These are phyloP conservation scores for Thymallus thymallus DNA, from an alignment of 2,113 vertebrate species.

Conservation along the genomic window DNA sequence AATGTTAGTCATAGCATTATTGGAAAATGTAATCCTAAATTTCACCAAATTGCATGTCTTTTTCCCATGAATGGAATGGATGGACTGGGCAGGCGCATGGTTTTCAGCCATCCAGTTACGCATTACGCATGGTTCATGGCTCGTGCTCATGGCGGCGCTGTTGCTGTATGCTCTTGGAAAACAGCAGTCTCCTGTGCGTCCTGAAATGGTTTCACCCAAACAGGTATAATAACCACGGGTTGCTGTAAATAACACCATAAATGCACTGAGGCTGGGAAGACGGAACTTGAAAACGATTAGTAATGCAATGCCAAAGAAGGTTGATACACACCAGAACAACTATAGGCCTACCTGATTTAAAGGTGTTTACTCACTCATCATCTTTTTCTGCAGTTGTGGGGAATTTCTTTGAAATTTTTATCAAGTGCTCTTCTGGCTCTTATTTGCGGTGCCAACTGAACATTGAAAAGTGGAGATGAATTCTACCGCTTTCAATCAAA, in stretches of 20 bases:
- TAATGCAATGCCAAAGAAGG: constrained; percentile 50
- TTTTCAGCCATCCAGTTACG: background rate
- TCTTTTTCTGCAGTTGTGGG: constrained; percentile 38
- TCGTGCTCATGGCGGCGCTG: constrained; percentile 62
- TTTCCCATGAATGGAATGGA: no score
- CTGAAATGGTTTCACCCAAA: constrained; percentile 47
- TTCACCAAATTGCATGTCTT: no score
- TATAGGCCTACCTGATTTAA: constrained; percentile 16
- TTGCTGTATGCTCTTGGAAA: constrained; percentile 31
- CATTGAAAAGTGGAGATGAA: constrained; percentile 73
- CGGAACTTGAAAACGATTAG: constrained; percentile 40
- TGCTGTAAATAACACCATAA: constrained; percentile 44
- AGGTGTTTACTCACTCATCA: constrained; percentile 17
- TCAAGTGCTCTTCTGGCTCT: constrained; percentile 11
- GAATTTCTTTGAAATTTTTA: constrained; percentile 18
- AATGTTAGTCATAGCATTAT: background rate
- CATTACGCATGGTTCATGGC: background rate
- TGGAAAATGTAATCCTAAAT: no score
- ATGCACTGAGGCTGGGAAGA: constrained; percentile 38
- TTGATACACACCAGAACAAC: constrained; percentile 35
- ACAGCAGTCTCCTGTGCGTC: constrained; percentile 1
- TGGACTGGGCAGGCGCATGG: no score
- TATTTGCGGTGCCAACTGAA: constrained; percentile 10
- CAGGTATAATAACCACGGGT: constrained; percentile 58
- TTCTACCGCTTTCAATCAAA: constrained; percentile 78